Base-by-base conservation (phyloP, 2,888 invertebrate genomes). In the Tachina grossa region DNA sequence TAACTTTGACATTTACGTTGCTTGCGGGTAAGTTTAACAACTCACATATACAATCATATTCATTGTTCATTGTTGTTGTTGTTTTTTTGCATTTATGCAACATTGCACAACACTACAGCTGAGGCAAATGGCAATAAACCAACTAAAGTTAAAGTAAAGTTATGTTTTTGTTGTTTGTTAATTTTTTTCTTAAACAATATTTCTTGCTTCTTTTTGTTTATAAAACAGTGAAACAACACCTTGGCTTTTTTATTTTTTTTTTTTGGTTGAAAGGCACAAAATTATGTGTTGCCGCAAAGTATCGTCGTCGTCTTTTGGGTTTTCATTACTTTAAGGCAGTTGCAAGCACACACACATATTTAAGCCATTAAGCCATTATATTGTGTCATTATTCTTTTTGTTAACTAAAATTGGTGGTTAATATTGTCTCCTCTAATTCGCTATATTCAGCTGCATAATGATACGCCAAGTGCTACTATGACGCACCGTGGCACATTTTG, bases 1-100 rank as follows among this genome's bases (percentile, higher is more conserved):
- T 87, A 87, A 84, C 84, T 87, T 80, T 87, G 83, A 87, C 87
- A 87, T 87, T 87, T 86, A 82, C 87, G 83, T 81, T 87, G 76
- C 79, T 87, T 72, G 72, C 79, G 81, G 87, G 87, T 87, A 86
- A 87, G 87, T 87, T 82, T 72, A 84, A 76, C 74, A 84, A 76
- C 74, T 80, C 76, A 69, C 78, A 65, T 47, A 78, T 53, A 78
- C 69, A 71, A 10, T 31, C 19, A 71, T 61, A 72, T 51, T 14
- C 43, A 19, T 19, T 59, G 19, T 65, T 53, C 45, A 16, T 5
- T 22, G 19, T 22, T 43, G 2, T 22, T 72, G 22, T 22, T 22
- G 22, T 19, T 39, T 55, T 72, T 61, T 71, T 71, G 63, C 55
- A 65, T 72, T 72, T 79, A 72, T 72, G 71, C 79, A 63, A 65